Conservation (phyloP, 2,888 invertebrate genomes). For the Pycnomerus fuliginosus region DNA sequence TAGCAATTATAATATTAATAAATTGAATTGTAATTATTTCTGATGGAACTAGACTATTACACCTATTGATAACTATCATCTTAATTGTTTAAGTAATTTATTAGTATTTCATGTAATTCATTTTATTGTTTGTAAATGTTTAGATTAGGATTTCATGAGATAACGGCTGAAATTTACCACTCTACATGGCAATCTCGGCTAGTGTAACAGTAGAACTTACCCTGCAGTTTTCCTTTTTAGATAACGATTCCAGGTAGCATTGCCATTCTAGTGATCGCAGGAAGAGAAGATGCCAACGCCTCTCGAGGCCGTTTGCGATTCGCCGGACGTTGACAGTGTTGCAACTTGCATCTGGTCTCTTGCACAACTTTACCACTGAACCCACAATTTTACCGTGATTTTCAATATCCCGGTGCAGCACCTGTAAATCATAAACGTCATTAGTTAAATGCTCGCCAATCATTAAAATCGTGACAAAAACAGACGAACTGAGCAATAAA, state of each 20-base stretch:
- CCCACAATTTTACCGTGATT: slow-evolving; percentile 84
- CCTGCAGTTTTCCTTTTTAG: slow-evolving; percentile 66
- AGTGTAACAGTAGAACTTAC: slow-evolving; percentile 51
- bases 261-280: slow-evolving; percentile 90
- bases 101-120: no score
- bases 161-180: no score
- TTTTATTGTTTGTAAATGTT: no score
- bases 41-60: no score
- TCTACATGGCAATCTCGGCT: no score
- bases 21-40: no score
- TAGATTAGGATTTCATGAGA: no score
- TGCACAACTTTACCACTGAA: slow-evolving; percentile 75
- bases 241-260: slow-evolving; percentile 82
- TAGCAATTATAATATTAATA: no score
- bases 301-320: slow-evolving; percentile 72
- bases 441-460: no score
- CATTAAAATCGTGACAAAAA: slow-evolving; percentile 22
- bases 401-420: slow-evolving; percentile 90
- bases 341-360: slow-evolving; percentile 51
- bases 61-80: no score
- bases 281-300: slow-evolving; percentile 88
- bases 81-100: no score
- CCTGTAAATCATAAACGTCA: slow-evolving; percentile 58
- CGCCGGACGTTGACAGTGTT: slow-evolving; percentile 45
- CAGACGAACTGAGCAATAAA: slow-evolving; percentile 7